Evolutionary conservation across 2,888 invertebrate genomes (phyloP), one percentile per base, ranked within the genome.

Genomic region (Epistrophella euchroma): DNA sequence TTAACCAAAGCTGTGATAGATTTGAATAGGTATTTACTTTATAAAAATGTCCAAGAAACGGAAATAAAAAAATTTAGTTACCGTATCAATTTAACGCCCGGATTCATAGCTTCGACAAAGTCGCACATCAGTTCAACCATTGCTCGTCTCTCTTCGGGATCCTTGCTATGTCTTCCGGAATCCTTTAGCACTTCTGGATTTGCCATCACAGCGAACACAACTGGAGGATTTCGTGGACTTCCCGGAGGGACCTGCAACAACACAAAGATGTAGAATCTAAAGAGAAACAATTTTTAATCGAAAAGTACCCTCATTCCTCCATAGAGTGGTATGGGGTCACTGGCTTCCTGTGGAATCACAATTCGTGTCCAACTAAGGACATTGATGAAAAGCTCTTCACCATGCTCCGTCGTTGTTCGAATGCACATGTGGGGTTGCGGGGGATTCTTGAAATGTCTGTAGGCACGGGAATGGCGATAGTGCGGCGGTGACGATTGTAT

Each of bases 401-500:
- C 93, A 28, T 91, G 87, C 81, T 94, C 94, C 1, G 93, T 92
- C 22, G 94, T 93, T 88, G 94, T 94, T 88, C 94, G 94, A 90
- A 96, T 93, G 91, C 96, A 96, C 96, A 96, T 96, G 91, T 96
- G 95, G 13, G 96, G 96, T 88, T 96, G 96, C 2, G 96, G 96
- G 64, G 96, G 96, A 91, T 95, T 95, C 91, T 95, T 95, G 88
- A 96, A 96, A 89, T 95, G 94, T 73, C 95, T 94, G 91, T 94
- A 95, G 84, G 94, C 94, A 90, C 95, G 92, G 35, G 94, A 94
- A 76, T 93, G 93, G 47, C 94, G 93, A 86, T 94, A 94, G 92
- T 94, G 93, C 52, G 94, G 94, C 70, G 92, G 91, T n/a, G 91
- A 92, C 89, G 89, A 93, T 91, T 91, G 91, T 90, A 91, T 91